Conservation (phyloP, 2,888 invertebrate species). For the Drosophila colorata region DNA sequence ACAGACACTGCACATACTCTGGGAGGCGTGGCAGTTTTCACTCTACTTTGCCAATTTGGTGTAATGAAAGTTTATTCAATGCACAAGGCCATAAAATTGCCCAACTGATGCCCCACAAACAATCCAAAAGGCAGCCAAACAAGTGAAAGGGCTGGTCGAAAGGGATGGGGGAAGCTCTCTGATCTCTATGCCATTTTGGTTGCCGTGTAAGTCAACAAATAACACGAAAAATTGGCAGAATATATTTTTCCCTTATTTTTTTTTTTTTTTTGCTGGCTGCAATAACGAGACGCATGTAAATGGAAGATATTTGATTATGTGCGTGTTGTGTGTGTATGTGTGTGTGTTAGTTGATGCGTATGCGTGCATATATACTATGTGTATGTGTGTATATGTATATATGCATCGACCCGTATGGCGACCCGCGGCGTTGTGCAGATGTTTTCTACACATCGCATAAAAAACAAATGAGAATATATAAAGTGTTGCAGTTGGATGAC, state of each 20-base stretch:
- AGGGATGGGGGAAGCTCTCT: background rate
- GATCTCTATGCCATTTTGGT: slow-evolving; percentile 31
- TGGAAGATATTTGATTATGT: slow-evolving; percentile 46
- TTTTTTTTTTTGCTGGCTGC: slow-evolving; percentile 12
- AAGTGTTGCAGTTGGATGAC: slow-evolving; percentile 1
- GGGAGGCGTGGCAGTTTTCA: slow-evolving; percentile 41
- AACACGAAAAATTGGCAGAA: slow-evolving; percentile 50
- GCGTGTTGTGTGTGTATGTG: background rate
- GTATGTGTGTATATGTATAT: background rate
- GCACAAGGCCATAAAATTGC: slow-evolving; percentile 61
- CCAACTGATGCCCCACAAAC: slow-evolving; percentile 46
- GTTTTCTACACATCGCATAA: slow-evolving; percentile 21
- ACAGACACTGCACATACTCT: background rate
- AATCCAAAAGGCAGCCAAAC: slow-evolving; percentile 32
- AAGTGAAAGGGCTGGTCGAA: slow-evolving; percentile 11
- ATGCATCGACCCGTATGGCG: slow-evolving; percentile 12
- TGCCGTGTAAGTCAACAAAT: slow-evolving; percentile 52
- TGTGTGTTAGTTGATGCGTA: slow-evolving; percentile 6
- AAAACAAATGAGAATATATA: slow-evolving; percentile 28
- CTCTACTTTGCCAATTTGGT: slow-evolving; percentile 37
- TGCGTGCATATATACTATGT: background rate
- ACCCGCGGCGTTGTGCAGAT: slow-evolving; percentile 31
- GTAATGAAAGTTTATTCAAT: slow-evolving; percentile 60
- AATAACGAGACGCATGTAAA: slow-evolving; percentile 49
- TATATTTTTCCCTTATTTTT: slow-evolving; percentile 4